Conservation (phyloP, 2,888 invertebrate species). For the Patella caerulea region DNA sequence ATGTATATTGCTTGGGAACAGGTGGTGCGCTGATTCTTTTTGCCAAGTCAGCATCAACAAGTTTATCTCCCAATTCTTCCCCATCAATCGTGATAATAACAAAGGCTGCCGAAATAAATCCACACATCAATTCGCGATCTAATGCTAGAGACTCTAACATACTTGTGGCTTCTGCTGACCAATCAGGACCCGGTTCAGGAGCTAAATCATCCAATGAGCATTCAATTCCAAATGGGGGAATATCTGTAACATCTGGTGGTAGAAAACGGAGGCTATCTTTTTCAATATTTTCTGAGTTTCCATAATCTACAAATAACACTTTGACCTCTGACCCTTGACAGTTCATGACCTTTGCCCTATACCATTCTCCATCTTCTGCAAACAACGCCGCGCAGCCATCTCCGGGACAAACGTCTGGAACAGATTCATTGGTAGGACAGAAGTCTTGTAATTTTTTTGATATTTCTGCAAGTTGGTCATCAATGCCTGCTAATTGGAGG, state of each 20-base stretch:
- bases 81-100: slow-evolving; percentile 40
- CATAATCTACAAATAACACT: slow-evolving; percentile 64
- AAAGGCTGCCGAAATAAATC: slow-evolving; percentile 34
- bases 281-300: slow-evolving; percentile 52
- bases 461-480: slow-evolving; percentile 39
- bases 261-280: slow-evolving; percentile 30
- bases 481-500: slow-evolving; percentile 42
- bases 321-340: slow-evolving; percentile 40
- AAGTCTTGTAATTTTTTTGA: slow-evolving; percentile 31
- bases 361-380: slow-evolving; percentile 58
- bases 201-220: slow-evolving; percentile 46
- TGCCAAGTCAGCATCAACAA: slow-evolving; percentile 17
- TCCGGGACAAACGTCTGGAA: neutral
- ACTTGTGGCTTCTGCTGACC: slow-evolving; percentile 48
- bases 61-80: slow-evolving; percentile 33
- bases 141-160: slow-evolving; percentile 47
- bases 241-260: slow-evolving; percentile 26
- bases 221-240: slow-evolving; percentile 29
- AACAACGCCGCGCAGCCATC: slow-evolving; percentile 22
- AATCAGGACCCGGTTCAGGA: slow-evolving; percentile 41
- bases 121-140: slow-evolving; percentile 48
- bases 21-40: neutral
- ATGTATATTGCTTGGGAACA: slow-evolving; percentile 13
- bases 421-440: neutral
- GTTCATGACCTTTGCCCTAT: slow-evolving; percentile 52